Evolutionary conservation across 2,113 vertebrate genomes (phyloP).

Genomic region (Nerophis ophidion): DNA sequence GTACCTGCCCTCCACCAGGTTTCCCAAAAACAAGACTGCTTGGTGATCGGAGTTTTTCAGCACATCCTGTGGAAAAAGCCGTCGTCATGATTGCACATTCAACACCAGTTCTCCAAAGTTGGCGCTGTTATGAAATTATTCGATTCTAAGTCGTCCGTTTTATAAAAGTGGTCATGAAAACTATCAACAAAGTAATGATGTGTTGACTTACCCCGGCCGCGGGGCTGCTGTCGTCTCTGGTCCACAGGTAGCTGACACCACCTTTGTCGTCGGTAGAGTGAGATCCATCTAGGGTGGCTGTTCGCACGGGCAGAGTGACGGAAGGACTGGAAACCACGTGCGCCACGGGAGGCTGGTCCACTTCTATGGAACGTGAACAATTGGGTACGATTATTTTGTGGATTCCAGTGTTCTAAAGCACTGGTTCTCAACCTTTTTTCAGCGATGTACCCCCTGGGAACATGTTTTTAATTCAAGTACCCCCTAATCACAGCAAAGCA

Average conservation of each 20-base stretch:
- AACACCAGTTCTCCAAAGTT: too few species aligned
- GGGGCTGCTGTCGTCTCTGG: slow-evolving; percentile 85
- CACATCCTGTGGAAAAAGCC: slow-evolving; percentile 76
- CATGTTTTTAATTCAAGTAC: too few species aligned
- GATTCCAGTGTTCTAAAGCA: not conserved
- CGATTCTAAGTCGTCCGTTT: too few species aligned
- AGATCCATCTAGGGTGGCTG: slow-evolving; percentile 84
- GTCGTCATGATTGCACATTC: not conserved
- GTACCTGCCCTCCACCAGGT: slow-evolving; percentile 92
- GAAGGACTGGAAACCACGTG: slow-evolving; percentile 78
- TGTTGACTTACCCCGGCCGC: slow-evolving; percentile 85
- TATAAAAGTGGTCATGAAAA: too few species aligned
- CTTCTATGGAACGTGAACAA: slow-evolving; percentile 66
- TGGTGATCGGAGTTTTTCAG: slow-evolving; percentile 93
- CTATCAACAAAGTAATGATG: not conserved
- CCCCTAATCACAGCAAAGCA: too few species aligned
- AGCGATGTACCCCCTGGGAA: too few species aligned
- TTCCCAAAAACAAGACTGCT: slow-evolving; percentile 86
- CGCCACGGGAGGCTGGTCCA: slow-evolving; percentile 83
- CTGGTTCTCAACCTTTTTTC: too few species aligned
- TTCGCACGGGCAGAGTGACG: slow-evolving; percentile 80
- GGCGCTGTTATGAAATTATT: not conserved
- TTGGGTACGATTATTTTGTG: not conserved
- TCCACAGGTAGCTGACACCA: slow-evolving; percentile 85
- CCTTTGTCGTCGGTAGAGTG: slow-evolving; percentile 91